These are phyloP conservation scores for Danio tinwini DNA, from an alignment of 2,797 vertebrate species.

Conservation along the genomic window DNA sequence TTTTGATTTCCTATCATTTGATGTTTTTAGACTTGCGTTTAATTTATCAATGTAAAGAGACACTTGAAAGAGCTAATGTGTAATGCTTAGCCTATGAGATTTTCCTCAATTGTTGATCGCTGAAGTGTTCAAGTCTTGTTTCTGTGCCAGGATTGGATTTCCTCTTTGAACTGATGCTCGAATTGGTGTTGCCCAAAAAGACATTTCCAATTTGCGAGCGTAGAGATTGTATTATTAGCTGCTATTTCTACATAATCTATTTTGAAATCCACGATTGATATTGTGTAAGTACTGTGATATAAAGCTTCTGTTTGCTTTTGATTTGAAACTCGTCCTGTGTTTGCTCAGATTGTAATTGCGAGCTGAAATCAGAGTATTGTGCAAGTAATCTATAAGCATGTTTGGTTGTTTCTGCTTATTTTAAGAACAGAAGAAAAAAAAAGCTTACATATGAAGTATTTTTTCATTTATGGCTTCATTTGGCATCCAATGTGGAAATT, in stretches of 20 bases:
- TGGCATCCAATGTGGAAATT: constrained; percentile 48
- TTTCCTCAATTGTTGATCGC: neutral
- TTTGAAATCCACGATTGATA: constrained; percentile 40
- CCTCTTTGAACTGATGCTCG: constrained; percentile 32
- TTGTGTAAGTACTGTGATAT: constrained; percentile 24
- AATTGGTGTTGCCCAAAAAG: constrained; percentile 24
- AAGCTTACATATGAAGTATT: constrained; percentile 5
- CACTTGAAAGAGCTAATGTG: neutral
- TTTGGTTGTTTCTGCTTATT: constrained; percentile 14
- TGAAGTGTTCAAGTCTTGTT: neutral
- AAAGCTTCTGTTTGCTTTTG: constrained; percentile 35
- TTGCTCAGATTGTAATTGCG: constrained; percentile 47
- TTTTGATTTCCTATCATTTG: neutral
- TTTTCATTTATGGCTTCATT: constrained; percentile 36
- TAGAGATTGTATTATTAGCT: constrained; percentile 30
- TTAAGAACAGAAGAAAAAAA: constrained; percentile 12
- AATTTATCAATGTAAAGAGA: neutral
- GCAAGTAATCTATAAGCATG: constrained; percentile 50
- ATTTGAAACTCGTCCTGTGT: constrained; percentile 36
- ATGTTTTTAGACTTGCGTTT: neutral
- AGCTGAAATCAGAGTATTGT: constrained; percentile 48
- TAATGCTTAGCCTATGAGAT: neutral
- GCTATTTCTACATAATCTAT: constrained; percentile 39
- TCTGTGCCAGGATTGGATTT: constrained; percentile 2
- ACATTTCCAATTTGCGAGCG: constrained; percentile 6